Conservation (phyloP, 2,888 invertebrate genomes). For the Eupithecia centaureata region DNA sequence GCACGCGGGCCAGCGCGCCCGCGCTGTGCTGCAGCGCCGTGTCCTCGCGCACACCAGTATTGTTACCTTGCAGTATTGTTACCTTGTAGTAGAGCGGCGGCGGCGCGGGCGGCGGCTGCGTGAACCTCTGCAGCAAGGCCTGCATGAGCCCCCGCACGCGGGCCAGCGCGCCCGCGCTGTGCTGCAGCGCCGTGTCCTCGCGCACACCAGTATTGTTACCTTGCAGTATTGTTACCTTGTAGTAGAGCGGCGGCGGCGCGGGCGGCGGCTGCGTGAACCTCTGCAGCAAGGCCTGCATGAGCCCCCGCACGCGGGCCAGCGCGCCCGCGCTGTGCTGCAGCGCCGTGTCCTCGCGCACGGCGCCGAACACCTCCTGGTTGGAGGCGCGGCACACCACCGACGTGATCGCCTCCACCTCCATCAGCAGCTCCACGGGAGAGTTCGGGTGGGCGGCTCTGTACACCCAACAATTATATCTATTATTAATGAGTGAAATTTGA, state of each 20-base stretch:
- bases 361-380: slow-evolving; percentile 74
- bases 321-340: slow-evolving; percentile 82
- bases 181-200: too few species aligned
- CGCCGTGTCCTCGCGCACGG: slow-evolving; percentile 60
- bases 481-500: too few species aligned
- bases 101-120: too few species aligned
- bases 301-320: slow-evolving; percentile 87
- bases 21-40: too few species aligned
- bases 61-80: too few species aligned
- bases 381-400: slow-evolving; percentile 89
- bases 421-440: slow-evolving; percentile 86
- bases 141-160: too few species aligned
- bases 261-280: slow-evolving; percentile 84
- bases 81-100: too few species aligned
- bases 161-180: too few species aligned
- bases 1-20: too few species aligned
- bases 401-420: slow-evolving; percentile 91
- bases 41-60: too few species aligned
- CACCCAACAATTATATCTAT: too few species aligned
- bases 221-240: too few species aligned
- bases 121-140: not conserved
- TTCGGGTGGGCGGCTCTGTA: slow-evolving; percentile 81
- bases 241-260: slow-evolving; percentile 55
- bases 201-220: not conserved
- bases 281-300: slow-evolving; percentile 90